A percentile compares a stretch with the other conserved stretches of the same genome.
Evolutionary conservation across 2,888 invertebrate species (phyloP).

Genomic region (Parnassius smintheus): DNA sequence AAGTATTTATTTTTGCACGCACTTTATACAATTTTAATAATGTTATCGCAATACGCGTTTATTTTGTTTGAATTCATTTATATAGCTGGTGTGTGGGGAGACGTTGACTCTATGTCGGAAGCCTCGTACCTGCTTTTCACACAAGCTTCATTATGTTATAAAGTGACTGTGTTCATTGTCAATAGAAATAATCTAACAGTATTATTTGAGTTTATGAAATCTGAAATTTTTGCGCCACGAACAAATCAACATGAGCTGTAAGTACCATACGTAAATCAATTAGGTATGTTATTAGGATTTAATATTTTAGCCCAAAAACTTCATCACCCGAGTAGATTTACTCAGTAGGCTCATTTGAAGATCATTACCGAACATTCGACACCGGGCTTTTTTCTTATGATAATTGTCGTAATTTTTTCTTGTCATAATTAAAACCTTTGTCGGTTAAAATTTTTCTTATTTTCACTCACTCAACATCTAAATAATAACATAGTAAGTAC

Average conservation of each 20-base stretch:
- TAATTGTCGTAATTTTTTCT: too few species aligned
- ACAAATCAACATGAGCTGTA: slow-evolving; percentile 52
- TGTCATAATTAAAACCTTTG: too few species aligned
- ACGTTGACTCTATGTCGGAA: slow-evolving; percentile 60
- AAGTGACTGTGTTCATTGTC: slow-evolving; percentile 54
- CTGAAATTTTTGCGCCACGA: slow-evolving; percentile 48
- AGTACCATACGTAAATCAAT: slow-evolving; percentile 29
- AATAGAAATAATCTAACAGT: slow-evolving; percentile 47
- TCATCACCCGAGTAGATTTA: too few species aligned
- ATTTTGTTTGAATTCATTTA: slow-evolving; percentile 62
- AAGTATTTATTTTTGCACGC: slow-evolving; percentile 39
- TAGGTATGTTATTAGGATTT: too few species aligned
- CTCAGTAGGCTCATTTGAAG: too few species aligned
- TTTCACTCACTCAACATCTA: too few species aligned
- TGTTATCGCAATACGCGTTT: slow-evolving; percentile 58
- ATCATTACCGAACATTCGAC: too few species aligned
- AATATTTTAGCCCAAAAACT: too few species aligned
- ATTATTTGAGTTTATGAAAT: slow-evolving; percentile 51
- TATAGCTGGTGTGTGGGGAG: slow-evolving; percentile 59
- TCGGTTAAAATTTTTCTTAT: too few species aligned
- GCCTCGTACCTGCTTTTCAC: slow-evolving; percentile 65
- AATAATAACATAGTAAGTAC: too few species aligned
- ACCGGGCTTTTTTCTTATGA: too few species aligned
- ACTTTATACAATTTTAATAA: slow-evolving; percentile 46
- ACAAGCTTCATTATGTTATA: slow-evolving; percentile 64